phyloP scores from a whole-genome alignment of 2,888 invertebrate species.

The Andrena dorsata region DNA sequence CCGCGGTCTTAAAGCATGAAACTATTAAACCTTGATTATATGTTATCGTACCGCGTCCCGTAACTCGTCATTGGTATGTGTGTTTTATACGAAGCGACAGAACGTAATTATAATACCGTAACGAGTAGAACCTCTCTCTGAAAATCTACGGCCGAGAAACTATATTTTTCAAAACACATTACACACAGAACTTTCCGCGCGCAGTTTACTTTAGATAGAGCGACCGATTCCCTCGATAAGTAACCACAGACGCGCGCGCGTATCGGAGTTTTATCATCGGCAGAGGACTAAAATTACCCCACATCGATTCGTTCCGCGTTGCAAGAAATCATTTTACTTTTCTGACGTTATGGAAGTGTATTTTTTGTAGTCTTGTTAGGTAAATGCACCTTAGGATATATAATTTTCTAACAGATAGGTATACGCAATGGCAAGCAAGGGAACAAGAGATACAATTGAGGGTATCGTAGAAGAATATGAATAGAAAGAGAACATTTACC shows the following conservation, averaged over 20 bases:
- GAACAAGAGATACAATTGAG: not conserved
- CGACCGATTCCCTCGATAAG: constrained; percentile 4
- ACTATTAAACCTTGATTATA: not conserved
- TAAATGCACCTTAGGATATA: constrained; percentile 2
- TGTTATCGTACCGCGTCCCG: constrained; percentile 15
- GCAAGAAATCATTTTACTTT: constrained; percentile 12
- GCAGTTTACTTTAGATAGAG: not conserved
- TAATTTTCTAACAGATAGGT: constrained; percentile 6
- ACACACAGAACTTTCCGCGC: not conserved
- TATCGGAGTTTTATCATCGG: not conserved
- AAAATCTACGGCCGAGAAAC: constrained; percentile 10
- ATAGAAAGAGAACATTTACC: constrained; percentile 18
- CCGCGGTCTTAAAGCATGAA: constrained; percentile 19
- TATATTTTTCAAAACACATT: constrained; percentile 29
- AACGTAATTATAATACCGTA: constrained; percentile 30
- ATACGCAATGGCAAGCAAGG: constrained; percentile 11
- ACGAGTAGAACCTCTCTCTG: constrained; percentile 1
- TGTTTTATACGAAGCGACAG: constrained; percentile 40
- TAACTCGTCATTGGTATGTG: constrained; percentile 19
- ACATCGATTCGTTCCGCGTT: not conserved
- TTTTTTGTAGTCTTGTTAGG: constrained; percentile 17
- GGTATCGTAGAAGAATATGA: constrained; percentile 3
- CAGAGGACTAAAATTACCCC: not conserved
- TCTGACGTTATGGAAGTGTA: constrained; percentile 18
- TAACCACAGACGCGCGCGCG: not conserved